Base-by-base conservation (phyloP, 2,888 invertebrate species). In the Mimas tiliae region DNA sequence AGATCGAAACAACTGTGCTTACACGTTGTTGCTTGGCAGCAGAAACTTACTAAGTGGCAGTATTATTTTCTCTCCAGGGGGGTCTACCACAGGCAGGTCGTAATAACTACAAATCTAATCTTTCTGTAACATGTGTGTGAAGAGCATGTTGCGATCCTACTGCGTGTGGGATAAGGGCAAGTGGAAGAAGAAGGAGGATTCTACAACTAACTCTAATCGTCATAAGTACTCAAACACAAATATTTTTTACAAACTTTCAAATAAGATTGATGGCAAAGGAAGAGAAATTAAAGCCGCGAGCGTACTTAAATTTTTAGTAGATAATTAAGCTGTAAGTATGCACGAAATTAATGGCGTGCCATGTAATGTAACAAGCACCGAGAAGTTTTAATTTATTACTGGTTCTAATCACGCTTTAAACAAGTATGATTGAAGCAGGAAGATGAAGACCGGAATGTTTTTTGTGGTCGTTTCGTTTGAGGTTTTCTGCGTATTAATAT, bases 311-410 rank as follows among this genome's bases (percentile, higher is more conserved):
- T 34, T 48, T 45, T 14, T 21, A 6, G 14, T 38, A 9, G 47
- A 16, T 64, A 58, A 64, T 64, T 58, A 64, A 64, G 55, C 21
- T 67, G 66, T 64, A 64, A 64, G 55, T 66, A 64, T 62, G 53
- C 50, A 48, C 12, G 42, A 50, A 63, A 58, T 64, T 64, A 64
- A 67, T 67, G 67, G 48, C 16, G 27, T 38, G 42, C 11, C 6
- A 12, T 47, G 55, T 63, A 51, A 12, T 47, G 55, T 63, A 51
- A 21, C 27, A 16, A 62, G 62, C 21, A 52, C 11, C 33, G 21
- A 27, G 42, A 16, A 62, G 45, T n/a, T 14, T 33, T 38, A 62
- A 63, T 63, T 50, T 33, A 63, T 55, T 16, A 55, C 45, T 42
- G n/a, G 34, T 33, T 12, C 38, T 48, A 62, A 52, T 67, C 51